phyloP scores from a whole-genome alignment of 2,797 vertebrate genomes.

The Enteromius fasciolatus region DNA sequence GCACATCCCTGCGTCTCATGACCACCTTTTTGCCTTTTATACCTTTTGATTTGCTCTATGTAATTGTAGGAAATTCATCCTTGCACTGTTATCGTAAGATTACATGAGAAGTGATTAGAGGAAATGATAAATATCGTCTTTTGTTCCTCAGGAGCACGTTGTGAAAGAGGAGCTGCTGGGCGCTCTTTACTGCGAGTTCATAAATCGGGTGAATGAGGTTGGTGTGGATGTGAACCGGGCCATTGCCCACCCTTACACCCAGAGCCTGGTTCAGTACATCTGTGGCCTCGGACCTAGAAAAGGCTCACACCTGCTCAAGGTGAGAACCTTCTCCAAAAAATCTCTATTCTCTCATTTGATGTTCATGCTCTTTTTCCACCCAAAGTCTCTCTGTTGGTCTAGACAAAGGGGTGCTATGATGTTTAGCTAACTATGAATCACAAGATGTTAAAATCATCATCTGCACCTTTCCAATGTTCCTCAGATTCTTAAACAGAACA shows the following conservation, averaged over 20 bases:
- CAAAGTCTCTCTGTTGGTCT: background rate
- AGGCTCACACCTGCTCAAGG: slow-evolving; percentile 96
- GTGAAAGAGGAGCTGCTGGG: slow-evolving; percentile 95
- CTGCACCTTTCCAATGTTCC: background rate
- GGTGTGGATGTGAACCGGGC: slow-evolving; percentile 97
- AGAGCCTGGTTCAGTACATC: slow-evolving; percentile 95
- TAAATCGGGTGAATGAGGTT: slow-evolving; percentile 98
- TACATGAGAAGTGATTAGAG: too few species aligned
- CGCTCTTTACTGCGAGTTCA: slow-evolving; percentile 95
- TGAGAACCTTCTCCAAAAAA: slow-evolving; percentile 60
- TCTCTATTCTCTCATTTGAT: background rate
- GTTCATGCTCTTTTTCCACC: background rate
- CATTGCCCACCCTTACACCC: slow-evolving; percentile 94
- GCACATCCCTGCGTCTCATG: background rate
- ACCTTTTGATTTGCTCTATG: background rate
- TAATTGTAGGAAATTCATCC: background rate
- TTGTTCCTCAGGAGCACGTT: slow-evolving; percentile 86
- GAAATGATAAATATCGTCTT: background rate
- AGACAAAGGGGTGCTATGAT: background rate
- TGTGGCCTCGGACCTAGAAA: slow-evolving; percentile 96
- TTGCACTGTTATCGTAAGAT: background rate
- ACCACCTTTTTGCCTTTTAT: background rate
- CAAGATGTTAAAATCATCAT: background rate
- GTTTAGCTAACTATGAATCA: background rate
- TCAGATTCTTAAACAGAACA: slow-evolving; percentile 98